A percentile compares a stretch with the other conserved stretches of the same genome.
These are phyloP conservation scores for Phocoena sinus DNA, from an alignment of 2,113 vertebrate genomes.

Conservation along the genomic window DNA sequence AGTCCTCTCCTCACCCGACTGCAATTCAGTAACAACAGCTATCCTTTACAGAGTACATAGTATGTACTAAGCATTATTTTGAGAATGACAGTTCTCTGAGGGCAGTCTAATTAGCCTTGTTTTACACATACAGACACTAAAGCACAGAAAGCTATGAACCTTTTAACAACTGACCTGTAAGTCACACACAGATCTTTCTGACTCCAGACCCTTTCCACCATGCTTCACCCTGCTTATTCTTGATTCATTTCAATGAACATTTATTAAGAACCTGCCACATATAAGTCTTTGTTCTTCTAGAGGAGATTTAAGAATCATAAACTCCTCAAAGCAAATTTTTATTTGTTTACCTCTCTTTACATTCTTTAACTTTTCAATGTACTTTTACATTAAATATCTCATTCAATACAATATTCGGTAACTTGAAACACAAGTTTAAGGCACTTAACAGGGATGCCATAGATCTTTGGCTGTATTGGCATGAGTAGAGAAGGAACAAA, in stretches of 20 bases:
- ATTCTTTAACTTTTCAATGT: background rate
- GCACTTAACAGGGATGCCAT: background rate
- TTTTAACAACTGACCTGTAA: background rate
- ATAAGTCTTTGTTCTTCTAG: background rate
- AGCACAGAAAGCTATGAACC: background rate
- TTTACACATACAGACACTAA: background rate
- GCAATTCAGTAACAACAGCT: background rate
- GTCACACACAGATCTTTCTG: background rate
- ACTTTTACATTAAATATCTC: background rate
- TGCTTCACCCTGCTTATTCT: background rate
- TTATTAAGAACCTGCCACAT: background rate
- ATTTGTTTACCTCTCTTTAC: background rate
- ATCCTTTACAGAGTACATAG: background rate
- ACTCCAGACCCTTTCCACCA: background rate
- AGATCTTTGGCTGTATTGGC: background rate
- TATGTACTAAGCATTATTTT: background rate
- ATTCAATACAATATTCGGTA: background rate
- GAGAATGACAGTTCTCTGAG: background rate
- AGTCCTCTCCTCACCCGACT: background rate
- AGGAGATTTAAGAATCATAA: background rate
- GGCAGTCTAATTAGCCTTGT: background rate
- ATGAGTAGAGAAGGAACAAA: background rate
- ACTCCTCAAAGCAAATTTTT: background rate
- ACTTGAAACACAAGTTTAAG: constrained; percentile 8
- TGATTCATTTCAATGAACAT: background rate